Base-by-base conservation (phyloP, 1,140 invertebrate genomes). In the Catajapyx aquilonaris region DNA sequence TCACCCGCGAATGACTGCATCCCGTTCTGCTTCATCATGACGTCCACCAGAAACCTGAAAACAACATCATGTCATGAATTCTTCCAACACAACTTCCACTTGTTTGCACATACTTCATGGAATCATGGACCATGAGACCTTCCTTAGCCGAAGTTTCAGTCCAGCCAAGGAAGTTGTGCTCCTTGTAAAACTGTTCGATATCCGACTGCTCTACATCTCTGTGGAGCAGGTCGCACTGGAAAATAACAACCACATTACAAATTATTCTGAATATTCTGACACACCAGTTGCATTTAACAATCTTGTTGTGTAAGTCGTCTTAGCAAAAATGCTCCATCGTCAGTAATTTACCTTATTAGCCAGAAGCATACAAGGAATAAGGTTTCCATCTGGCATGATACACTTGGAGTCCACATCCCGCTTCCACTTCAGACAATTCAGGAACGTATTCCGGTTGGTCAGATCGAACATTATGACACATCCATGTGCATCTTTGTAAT, bases 381-480 rank as follows among this genome's bases (percentile, higher is more conserved):
- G 52, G 23, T 49, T 53, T 1, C 66, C 67, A 49, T 69, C 65
- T 2, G 58, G 48, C 11, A 68, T 46, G 2, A 53, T 57, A 45
- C 67, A 69, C 46, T 70, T 70, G 2, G 57, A 50, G 46, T 71
- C 68, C 0, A 71, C 53, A 47, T 70, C 68, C 44, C 64, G 63
- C 48, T 71, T 71, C 68, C 68, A 71, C 42, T 65, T 66, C 4
- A 68, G 46, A 4, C 61, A 59, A 49, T 64, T 68, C 31, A 59
- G 47, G 51, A 69, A 69, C 9, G 66, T 66, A 42, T 57, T 60
- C 41, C 58, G 58, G 44, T 66, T 65, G 15, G 61, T 64, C 23
- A 71, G 50, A 52, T 70, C 68, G 49, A 69, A 70, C 64, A 71
- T 67, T 31, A 71, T 62, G 31, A 71, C 56, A 49, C 66, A 69